Base-by-base conservation (phyloP, 2,888 invertebrate species). In the Stramonita haemastoma region DNA sequence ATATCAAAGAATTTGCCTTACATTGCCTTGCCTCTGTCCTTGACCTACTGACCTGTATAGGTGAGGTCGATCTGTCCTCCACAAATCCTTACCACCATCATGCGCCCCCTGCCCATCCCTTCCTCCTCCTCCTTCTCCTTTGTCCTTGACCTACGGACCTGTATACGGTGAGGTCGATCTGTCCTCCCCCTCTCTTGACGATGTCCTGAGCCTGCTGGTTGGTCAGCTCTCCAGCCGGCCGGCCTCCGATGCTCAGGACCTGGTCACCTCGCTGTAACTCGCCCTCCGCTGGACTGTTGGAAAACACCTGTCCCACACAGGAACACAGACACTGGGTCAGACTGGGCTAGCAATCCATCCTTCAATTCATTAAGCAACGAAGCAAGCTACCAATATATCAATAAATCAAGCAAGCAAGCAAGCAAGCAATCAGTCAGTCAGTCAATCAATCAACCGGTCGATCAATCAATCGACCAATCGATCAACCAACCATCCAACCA, bases 241-340 rank as follows among this genome's bases (percentile, higher is more conserved):
- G 98, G 95, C 98, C 98, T 95, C 98, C 98, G 94, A 99, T 98
- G 96, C 98, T 98, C 93, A 98, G 97, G 95, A 99, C 98, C 95
- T 98, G 97, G 96, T 99, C 99, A 93, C 99, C 99, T 92, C 98
- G 97, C 93, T 98, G 97, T 93, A 99, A 97, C 94, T 98, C 97
- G 88, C 98, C 98, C 94, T 98, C 97, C n/a, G 98, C 97, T 1
- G 98, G 98, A 91, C 98, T 97, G 92, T 98, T 98, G 90, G 97
- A 97, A 94, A 98, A 98, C 95, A 98, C 98, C 99, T 99, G 97
- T 34, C 29, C 60, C 32, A 32, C 36, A 46, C 34, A 46, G 22
- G 4, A 46, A 46, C 46, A 73, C 73, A 73, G 29, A 29, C 73
- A 29, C 29, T 8, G 5, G 73, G 5, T 26, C 29, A 29, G 29